phyloP scores from a whole-genome alignment of 2,888 invertebrate species.

The Orthonychiurus folsomi region DNA sequence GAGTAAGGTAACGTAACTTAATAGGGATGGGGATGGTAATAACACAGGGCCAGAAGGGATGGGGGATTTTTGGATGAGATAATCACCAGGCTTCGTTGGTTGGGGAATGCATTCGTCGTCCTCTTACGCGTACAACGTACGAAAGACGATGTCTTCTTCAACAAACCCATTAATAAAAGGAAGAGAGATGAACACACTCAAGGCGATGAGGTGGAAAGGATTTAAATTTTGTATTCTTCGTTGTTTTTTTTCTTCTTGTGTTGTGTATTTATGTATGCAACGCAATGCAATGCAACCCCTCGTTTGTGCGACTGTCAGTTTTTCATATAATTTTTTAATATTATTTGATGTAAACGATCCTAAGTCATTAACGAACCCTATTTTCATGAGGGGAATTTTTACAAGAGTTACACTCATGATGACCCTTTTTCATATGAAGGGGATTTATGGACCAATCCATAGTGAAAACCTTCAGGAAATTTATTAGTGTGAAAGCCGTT shows the following conservation, averaged over 20 bases:
- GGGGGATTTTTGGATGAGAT: neutral
- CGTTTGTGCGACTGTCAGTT: conserved; percentile 23
- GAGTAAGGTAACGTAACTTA: neutral
- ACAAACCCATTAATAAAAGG: conserved; percentile 39
- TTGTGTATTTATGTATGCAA: neutral
- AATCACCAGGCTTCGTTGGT: conserved; percentile 10
- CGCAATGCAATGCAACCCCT: neutral
- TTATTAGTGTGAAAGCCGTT: conserved; percentile 38
- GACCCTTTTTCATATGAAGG: too few relatives aligned
- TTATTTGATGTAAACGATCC: too few relatives aligned
- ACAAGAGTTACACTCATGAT: too few relatives aligned
- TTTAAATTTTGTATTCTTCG: conserved; percentile 5
- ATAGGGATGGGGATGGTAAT: neutral
- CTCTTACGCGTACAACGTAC: neutral
- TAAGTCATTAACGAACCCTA: too few relatives aligned
- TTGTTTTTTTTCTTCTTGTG: neutral
- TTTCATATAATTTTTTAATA: too few relatives aligned
- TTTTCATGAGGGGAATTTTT: too few relatives aligned
- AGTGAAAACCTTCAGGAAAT: conserved; percentile 31
- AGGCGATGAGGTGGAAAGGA: conserved; percentile 32
- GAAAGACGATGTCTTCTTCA: conserved; percentile 40
- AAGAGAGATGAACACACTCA: conserved; percentile 34
- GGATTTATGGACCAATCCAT: conserved; percentile 27
- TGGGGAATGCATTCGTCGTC: neutral
- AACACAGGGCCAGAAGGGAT: neutral